Percentiles rank a stretch among this genome's conserved stretches.
Conservation (phyloP, 2,113 vertebrate genomes). For the Riparia riparia region DNA sequence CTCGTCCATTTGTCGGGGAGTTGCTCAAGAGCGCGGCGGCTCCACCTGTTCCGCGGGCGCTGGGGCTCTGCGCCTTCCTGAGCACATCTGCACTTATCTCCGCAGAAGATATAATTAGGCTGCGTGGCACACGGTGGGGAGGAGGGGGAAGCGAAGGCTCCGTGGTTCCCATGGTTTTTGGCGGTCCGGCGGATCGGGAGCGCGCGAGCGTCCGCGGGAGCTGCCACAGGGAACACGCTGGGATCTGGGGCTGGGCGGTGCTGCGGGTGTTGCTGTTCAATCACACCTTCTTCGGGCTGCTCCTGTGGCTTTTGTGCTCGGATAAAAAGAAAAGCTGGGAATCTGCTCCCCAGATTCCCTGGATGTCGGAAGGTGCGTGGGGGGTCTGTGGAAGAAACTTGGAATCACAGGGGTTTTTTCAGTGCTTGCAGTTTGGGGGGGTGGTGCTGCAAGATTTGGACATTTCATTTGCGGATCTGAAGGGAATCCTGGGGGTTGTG, state of each 20-base stretch:
- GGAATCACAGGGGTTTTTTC: background rate
- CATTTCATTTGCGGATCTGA: background rate
- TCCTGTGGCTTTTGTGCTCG: background rate
- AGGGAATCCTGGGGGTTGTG: background rate
- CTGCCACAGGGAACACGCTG: background rate
- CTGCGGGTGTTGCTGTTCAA: background rate
- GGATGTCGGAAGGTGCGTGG: rapidly evolving
- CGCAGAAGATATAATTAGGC: conserved; percentile 34
- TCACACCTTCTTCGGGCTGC: background rate
- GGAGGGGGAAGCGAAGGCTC: background rate
- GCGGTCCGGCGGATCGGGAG: background rate
- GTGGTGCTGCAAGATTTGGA: background rate
- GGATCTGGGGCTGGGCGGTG: rapidly evolving
- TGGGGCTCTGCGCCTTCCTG: conserved; percentile 11
- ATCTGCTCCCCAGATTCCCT: rapidly evolving
- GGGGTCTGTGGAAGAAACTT: background rate
- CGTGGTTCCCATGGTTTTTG: background rate
- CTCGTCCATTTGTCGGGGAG: background rate
- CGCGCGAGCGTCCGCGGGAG: rapidly evolving
- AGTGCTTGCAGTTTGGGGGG: background rate
- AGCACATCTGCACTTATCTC: conserved; percentile 52
- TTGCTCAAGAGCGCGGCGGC: conserved; percentile 46
- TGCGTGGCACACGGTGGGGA: background rate
- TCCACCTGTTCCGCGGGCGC: conserved; percentile 53
- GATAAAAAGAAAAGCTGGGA: background rate